phyloP scores from a whole-genome alignment of 37 sponge, comb jelly and placozoan species.

The Halichondria panicea region DNA sequence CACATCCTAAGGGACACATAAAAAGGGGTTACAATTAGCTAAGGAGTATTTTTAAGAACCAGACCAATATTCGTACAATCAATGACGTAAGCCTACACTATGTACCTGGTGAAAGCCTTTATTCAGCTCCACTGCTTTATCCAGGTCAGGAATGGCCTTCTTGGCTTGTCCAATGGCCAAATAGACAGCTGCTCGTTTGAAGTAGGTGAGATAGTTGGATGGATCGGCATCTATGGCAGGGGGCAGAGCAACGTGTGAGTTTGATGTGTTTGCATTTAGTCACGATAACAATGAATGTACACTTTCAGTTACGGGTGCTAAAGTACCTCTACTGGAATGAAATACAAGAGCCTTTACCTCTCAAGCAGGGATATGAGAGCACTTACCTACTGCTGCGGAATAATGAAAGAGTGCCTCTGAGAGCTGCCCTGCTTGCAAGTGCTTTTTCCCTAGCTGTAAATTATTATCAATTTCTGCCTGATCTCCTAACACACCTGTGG shows the following conservation, averaged over 20 bases:
- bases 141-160: constrained; percentile 90
- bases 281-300: background rate
- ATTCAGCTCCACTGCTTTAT: constrained; percentile 67
- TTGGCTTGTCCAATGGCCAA: constrained; percentile 88
- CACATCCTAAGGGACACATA: background rate
- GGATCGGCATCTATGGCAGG: constrained; percentile 86
- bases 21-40: background rate
- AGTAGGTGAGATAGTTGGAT: constrained; percentile 88
- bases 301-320: background rate
- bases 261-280: background rate
- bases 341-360: too few species aligned
- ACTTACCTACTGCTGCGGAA: constrained; percentile 84
- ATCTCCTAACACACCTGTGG: constrained; percentile 25
- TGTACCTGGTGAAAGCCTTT: constrained; percentile 86
- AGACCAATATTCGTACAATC: background rate
- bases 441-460: constrained; percentile 85
- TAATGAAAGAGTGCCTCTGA: constrained; percentile 88
- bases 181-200: constrained; percentile 97
- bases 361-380: too few species aligned
- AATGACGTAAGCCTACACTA: background rate
- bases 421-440: constrained; percentile 77
- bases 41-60: background rate
- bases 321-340: too few species aligned
- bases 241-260: background rate
- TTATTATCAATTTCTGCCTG: constrained; percentile 56